Base-by-base conservation (phyloP, 2,888 invertebrate genomes). In the Cordilura impudica region DNA sequence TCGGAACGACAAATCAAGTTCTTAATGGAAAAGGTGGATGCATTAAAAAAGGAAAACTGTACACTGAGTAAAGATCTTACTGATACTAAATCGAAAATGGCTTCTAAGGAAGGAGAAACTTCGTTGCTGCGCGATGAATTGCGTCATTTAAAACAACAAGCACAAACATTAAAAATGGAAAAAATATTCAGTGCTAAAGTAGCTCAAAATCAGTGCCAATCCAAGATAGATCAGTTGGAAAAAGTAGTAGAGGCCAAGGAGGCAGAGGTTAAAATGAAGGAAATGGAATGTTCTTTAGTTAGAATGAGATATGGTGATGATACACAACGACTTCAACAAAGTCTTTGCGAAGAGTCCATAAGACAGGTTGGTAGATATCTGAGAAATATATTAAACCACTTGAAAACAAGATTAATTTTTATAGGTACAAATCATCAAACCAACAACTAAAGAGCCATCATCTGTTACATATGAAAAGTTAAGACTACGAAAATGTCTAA, bases 1-100 rank as follows among this genome's bases (percentile, higher is more conserved):
- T 84, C 87, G 16, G 87, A 87, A 56, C 83, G 86, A 0, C 89
- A 88, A 71, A 84, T 88, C 0, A 87, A 89, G 53, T 87, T 87
- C 58, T 79, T 88, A 12, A 87, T 86, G 85, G 88, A 88, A 19
- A 85, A 88, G 3, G 83, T 88, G 2, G 88, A 88, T 56, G 74
- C 79, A 4, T 75, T 88, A 0, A 88, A 88, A 60, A 87, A 85
- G 12, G 87, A 88, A 47, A 88, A 89, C 49, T 47, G 71, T 0
- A 88, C 87, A 58, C 73, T 88, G 12, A 80, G 80, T 18, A 87
- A 84, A 2, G 87, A 87, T 67, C 69, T 88, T 2, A 72, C 81
- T 2, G 87, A 88, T 0, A 82, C 84, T 21, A 86, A 85, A 31
- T 83, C 83, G 4, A 86, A 84, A 73, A 83, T 85, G 43, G 83